These are phyloP conservation scores for Nannospalax galili DNA, from an alignment of 2,113 vertebrate species.

Conservation along the genomic window DNA sequence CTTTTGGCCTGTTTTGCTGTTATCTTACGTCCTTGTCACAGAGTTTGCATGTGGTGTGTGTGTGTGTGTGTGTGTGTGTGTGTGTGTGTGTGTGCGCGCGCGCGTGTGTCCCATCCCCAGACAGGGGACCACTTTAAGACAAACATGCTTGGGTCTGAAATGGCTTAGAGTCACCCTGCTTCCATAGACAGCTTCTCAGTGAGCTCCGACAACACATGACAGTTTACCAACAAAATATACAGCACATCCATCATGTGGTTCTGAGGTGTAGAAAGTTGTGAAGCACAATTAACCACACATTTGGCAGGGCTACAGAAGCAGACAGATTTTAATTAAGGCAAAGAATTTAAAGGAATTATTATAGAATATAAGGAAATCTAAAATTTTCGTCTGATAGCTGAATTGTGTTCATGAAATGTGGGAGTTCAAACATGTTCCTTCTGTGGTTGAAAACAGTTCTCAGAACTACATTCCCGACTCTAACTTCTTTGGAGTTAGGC, in stretches of 20 bases:
- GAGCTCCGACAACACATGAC: neutral
- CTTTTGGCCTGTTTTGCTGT: neutral
- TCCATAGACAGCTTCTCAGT: neutral
- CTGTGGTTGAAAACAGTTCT: neutral
- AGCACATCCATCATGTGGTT: neutral
- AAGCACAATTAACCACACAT: neutral
- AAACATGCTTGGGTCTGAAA: neutral
- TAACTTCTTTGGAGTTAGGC: neutral
- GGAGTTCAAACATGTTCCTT: neutral
- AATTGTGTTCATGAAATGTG: neutral
- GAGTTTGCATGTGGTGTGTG: neutral
- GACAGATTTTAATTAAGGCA: neutral
- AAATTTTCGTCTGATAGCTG: neutral
- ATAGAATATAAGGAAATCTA: neutral
- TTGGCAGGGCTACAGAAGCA: neutral
- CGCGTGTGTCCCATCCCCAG: too few species aligned
- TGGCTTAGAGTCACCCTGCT: neutral
- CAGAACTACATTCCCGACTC: neutral
- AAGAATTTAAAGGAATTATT: neutral
- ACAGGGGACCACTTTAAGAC: neutral
- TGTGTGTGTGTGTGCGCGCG: neutral
- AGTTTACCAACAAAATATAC: neutral
- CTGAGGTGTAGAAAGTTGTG: neutral
- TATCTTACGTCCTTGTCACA: neutral
- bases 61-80: neutral